Conservation (phyloP, 2,888 invertebrate species). For the Brachypalpus laphriformis region DNA sequence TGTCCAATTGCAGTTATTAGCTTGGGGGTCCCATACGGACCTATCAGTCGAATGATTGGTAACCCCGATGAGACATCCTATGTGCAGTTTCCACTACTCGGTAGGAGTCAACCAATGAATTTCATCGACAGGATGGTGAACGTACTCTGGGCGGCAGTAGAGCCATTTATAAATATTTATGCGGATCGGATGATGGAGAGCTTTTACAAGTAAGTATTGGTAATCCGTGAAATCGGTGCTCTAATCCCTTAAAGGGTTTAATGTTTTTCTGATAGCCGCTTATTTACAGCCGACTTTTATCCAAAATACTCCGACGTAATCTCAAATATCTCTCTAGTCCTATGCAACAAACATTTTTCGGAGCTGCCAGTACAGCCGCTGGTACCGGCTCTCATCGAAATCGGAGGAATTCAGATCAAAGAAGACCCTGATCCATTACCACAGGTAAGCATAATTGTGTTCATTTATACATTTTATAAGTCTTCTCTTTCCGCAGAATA, state of each 20-base stretch:
- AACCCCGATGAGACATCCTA: constrained; percentile 52
- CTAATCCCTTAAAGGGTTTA: neutral
- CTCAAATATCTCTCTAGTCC: constrained; percentile 77
- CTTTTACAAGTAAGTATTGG: constrained; percentile 23
- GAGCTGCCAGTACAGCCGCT: constrained; percentile 78
- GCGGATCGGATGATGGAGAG: constrained; percentile 30
- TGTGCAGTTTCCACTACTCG: constrained; percentile 46
- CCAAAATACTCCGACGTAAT: constrained; percentile 76
- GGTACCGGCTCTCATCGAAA: constrained; percentile 79
- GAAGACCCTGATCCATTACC: constrained; percentile 74
- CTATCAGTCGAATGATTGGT: constrained; percentile 48
- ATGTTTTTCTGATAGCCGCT: constrained; percentile 43
- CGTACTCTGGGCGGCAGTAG: constrained; percentile 31
- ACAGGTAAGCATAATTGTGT: constrained; percentile 62
- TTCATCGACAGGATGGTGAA: constrained; percentile 31
- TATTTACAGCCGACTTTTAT: constrained; percentile 76
- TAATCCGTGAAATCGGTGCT: too few species aligned
- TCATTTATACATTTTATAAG: constrained; percentile 47
- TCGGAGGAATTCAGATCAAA: constrained; percentile 80
- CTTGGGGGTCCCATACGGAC: constrained; percentile 20
- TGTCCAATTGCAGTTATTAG: constrained; percentile 35
- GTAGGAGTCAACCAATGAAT: constrained; percentile 44
- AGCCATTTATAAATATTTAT: constrained; percentile 18
- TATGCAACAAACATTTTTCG: constrained; percentile 79
- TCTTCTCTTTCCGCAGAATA: constrained; percentile 76